Evolutionary conservation across 2,113 vertebrate species (phyloP), one percentile per base, ranked within the genome.

Genomic region (Oncorhynchus clarkii): DNA sequence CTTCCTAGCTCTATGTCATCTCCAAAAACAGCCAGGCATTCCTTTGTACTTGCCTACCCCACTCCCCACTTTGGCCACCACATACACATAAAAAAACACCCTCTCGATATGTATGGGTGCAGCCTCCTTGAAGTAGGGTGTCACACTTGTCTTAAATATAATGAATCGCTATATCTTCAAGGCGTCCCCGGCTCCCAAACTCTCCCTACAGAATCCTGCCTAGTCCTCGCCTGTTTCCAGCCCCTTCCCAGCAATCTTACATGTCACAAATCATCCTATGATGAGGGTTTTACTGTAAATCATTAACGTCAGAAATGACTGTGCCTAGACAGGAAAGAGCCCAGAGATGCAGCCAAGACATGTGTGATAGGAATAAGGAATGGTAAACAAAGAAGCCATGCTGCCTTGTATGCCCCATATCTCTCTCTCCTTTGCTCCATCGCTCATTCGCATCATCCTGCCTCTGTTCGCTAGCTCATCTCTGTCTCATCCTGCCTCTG

Each of bases 91-190:
- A 92, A 90, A 92, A 92, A 92, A 89, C 93, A 89, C 93, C 94
- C 93, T 92, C 94, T 95, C 95, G 94, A 93, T 95, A 96, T 95
- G 95, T 95, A 97, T 95, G 95, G 95, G 94, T 92, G 94, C 93
- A 91, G 95, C 90, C 92, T 93, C 94, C 95, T 98, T 98, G 97
- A 99, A 98, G 96, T 96, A 93, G 96, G 94, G 96, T 99, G 97
- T 98, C 96, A 98, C 94, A 95, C 96, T 97, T 98, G 97, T 99
- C 97, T 97, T 96, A 96, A 97, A 97, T 97, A 97, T 98, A 97
- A 98, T 97, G 96, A 98, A 98, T 95, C 95, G 94, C 95, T 94
- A 95, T 51, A 51, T 97, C 95, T 97, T 98, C 97, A 97, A 96
- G 95, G 96, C 94, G 93, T 95, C 95, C 96, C 95, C 95, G 95